Base-by-base conservation (phyloP, 2,113 vertebrate species). In the Neolamprologus tretocephalus region DNA sequence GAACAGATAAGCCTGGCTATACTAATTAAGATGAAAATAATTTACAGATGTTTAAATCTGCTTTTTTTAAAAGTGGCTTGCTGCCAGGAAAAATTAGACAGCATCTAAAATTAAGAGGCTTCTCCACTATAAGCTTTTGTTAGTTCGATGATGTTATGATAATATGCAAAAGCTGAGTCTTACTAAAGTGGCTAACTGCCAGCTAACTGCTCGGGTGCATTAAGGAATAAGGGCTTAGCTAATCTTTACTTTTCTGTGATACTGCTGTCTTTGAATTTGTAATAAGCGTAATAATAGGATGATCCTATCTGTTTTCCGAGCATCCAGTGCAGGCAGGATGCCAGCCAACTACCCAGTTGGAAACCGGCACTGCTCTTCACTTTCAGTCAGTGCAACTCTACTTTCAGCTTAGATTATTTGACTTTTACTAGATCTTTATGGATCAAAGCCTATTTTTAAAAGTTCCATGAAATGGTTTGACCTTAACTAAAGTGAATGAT, bases 91-190 rank as follows among this genome's bases (percentile, higher is more conserved):
- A 89, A 86, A 84, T 87, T 87, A 45, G 57, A 73, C 66, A 42
- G 80, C 80, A 85, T 83, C 40, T 68, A 58, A 88, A 90, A 90
- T 89, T 45, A 91, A 89, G 80, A 86, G 40, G 66, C 86, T 84
- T 80, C 37, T 35, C 86, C 89, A 91, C 87, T 92, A 89, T 91
- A 81, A 84, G 80, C 49, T 49, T 87, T 91, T 91, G 87, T 89
- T 91, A 86, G 84, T 87, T 89, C 33, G 88, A 26, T 87, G 87
- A 91, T 92, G 89, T 82, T 73, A 75, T 51, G 63, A 93, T 89
- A 89, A 91, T 79, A 57, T 55, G 54, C 53, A 75, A 83, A 85
- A 68, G 54, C 47, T 47, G 37, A 66, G 81, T 89, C 78, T 58
- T 58, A 80, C 71, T 88, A 37, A 90, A 82, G 81, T 86, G 91